A percentile compares a stretch with the other conserved stretches of the same genome.
Conservation (phyloP, 2,888 invertebrate species). For the Aleiodes alternator region DNA sequence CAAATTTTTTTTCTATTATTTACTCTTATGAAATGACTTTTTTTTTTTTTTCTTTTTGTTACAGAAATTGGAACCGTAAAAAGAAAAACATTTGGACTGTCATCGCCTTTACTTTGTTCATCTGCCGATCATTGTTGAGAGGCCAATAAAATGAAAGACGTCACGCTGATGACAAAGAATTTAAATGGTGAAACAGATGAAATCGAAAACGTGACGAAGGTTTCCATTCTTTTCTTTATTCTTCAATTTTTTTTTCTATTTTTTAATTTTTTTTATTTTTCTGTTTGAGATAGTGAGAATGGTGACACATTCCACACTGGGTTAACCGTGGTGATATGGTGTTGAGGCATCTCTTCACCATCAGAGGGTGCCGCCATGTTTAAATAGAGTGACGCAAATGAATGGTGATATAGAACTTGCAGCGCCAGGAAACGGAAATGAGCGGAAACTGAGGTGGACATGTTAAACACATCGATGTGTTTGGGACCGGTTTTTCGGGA, state of each 20-base stretch:
- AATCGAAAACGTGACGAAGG: constrained; percentile 8
- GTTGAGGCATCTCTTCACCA: constrained; percentile 44
- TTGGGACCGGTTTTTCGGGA: constrained; percentile 59
- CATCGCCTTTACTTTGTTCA: constrained; percentile 15
- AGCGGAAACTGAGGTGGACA: constrained; percentile 72
- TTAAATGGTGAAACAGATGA: constrained; percentile 13
- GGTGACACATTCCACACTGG: constrained; percentile 40
- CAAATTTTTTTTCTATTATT: constrained; percentile 8
- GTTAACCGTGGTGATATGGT: neutral
- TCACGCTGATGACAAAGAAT: neutral
- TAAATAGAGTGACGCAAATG: constrained; percentile 61
- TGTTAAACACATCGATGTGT: constrained; percentile 63
- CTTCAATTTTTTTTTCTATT: constrained; percentile 20
- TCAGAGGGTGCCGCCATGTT: constrained; percentile 72
- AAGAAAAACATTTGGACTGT: neutral
- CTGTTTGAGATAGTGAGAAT: constrained; percentile 18
- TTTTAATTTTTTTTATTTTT: constrained; percentile 25
- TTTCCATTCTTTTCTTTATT: constrained; percentile 17
- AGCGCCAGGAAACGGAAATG: constrained; percentile 73
- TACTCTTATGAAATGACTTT: neutral
- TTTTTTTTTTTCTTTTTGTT: neutral
- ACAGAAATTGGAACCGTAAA: neutral
- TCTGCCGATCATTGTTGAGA: constrained; percentile 8
- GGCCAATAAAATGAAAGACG: constrained; percentile 10
- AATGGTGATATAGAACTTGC: constrained; percentile 37